phyloP scores from a whole-genome alignment of 2,797 vertebrate genomes.

The Ceyx erithaca region DNA sequence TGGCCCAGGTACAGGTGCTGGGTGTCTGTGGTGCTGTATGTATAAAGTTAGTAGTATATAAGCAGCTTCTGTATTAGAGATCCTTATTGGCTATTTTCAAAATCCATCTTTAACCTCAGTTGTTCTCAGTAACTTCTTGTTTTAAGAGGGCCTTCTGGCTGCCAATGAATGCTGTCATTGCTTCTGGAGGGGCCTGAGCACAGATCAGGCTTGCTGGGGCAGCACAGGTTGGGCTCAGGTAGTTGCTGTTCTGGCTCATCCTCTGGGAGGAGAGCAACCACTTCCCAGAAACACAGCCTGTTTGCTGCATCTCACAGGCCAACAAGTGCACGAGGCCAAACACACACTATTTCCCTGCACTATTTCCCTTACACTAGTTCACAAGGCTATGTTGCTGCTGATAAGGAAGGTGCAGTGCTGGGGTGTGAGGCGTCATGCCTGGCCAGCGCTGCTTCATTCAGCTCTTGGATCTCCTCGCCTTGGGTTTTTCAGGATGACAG shows the following conservation, averaged over 20 bases:
- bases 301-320: background rate
- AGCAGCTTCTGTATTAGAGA: background rate
- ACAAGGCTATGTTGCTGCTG: background rate
- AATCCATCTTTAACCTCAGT: constrained; percentile 10
- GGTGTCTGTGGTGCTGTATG: background rate
- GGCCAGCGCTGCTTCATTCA: background rate
- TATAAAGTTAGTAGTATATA: background rate
- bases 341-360: background rate
- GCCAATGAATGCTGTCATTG: background rate
- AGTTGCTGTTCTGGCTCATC: background rate
- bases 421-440: background rate
- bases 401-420: background rate
- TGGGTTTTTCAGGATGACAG: constrained; percentile 42
- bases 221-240: background rate
- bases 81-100: background rate
- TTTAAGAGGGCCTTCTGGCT: background rate
- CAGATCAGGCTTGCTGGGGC: background rate
- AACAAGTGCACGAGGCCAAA: background rate
- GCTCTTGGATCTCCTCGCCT: constrained; percentile 12
- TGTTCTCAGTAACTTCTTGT: background rate
- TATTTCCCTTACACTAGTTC: background rate
- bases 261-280: background rate
- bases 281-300: background rate
- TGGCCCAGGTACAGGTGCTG: background rate
- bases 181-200: background rate